Conservation (phyloP, 1,140 invertebrate species). For the Zaprionus vittiger region DNA sequence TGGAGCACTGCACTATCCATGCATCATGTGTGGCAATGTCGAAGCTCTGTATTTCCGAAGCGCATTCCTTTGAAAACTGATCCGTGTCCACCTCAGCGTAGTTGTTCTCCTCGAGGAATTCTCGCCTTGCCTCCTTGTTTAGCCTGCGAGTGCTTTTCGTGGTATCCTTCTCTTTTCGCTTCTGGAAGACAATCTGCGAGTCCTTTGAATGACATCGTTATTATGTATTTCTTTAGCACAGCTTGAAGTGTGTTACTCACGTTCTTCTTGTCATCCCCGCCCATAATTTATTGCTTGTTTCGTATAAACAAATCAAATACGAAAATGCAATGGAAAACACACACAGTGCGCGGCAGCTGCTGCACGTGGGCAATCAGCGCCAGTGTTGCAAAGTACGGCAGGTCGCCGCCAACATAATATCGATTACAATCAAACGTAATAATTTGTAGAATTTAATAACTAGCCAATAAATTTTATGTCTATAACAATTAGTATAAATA, state of each 20-base stretch:
- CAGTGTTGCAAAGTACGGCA: conserved; percentile 23
- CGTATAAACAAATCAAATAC: conserved; percentile 5
- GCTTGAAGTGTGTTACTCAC: background rate
- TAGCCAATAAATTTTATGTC: background rate
- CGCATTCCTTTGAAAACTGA: conserved; percentile 16
- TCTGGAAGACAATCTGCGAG: background rate
- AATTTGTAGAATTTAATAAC: background rate
- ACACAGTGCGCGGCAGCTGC: conserved; percentile 7
- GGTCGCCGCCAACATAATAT: background rate
- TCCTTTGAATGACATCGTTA: background rate
- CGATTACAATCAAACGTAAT: background rate
- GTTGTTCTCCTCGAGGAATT: conserved; percentile 44
- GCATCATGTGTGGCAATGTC: conserved; percentile 51
- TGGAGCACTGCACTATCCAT: conserved; percentile 68
- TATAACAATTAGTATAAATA: background rate
- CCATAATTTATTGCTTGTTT: conserved; percentile 13
- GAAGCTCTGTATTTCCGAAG: conserved; percentile 26
- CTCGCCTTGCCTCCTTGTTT: background rate
- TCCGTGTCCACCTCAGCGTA: conserved; percentile 1
- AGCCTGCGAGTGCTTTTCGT: background rate
- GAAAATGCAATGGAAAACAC: background rate
- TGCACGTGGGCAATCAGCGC: conserved; percentile 33
- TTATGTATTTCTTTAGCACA: background rate
- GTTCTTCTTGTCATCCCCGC: background rate
- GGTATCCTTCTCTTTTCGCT: background rate